These are phyloP conservation scores for Chamaetylas fuelleborni DNA, from an alignment of 2,113 vertebrate species.

Conservation along the genomic window DNA sequence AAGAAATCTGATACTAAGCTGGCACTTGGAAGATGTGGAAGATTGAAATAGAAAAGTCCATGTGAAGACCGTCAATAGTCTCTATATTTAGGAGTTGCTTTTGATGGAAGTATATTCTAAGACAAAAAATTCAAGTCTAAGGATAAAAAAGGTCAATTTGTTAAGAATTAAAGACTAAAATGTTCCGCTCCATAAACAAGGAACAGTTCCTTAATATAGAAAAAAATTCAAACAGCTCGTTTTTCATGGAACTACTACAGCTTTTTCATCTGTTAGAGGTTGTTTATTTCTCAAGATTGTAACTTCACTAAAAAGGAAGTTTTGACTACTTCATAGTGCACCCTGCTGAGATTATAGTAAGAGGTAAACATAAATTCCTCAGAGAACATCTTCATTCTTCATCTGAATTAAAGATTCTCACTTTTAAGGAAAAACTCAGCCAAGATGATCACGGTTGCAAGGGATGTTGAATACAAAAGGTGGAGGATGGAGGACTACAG, in stretches of 20 bases:
- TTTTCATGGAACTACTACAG: not conserved
- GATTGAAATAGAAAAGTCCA: constrained; percentile 69
- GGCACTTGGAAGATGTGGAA: constrained; percentile 52
- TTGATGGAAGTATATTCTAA: constrained; percentile 49
- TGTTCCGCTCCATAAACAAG: constrained; percentile 42
- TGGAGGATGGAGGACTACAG: not conserved
- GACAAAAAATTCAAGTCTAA: constrained; percentile 49
- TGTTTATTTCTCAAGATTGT: not conserved
- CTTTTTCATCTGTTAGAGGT: not conserved
- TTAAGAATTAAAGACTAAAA: constrained; percentile 53
- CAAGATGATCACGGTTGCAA: not conserved
- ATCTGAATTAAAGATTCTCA: not conserved
- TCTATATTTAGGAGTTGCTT: constrained; percentile 61
- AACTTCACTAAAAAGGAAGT: not conserved
- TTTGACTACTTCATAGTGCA: not conserved
- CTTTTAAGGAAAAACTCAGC: not conserved
- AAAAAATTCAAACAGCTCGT: not conserved
- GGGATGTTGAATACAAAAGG: not conserved
- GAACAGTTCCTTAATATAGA: constrained; percentile 30
- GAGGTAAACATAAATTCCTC: not conserved
- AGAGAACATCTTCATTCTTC: not conserved
- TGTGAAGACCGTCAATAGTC: constrained; percentile 60
- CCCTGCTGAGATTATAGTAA: not conserved
- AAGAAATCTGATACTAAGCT: constrained; percentile 58
- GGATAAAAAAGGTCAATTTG: constrained; percentile 50